phyloP scores from a whole-genome alignment of 2,113 vertebrate species.

The Potamarius usumacintae region DNA sequence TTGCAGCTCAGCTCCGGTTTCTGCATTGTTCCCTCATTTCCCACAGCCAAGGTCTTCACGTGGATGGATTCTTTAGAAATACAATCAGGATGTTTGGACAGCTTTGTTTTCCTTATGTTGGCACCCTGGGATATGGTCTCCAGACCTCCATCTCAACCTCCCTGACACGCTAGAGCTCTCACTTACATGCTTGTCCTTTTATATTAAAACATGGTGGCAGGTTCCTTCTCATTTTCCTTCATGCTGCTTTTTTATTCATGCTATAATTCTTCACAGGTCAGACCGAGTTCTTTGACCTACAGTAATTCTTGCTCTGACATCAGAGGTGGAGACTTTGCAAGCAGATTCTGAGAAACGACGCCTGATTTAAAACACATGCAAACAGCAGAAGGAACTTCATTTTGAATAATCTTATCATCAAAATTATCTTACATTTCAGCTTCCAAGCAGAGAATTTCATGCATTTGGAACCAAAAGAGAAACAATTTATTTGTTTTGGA shows the following conservation, averaged over 20 bases:
- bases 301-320: neutral
- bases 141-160: neutral
- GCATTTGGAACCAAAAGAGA: neutral
- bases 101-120: constrained; percentile 59
- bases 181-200: neutral
- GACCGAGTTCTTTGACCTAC: neutral
- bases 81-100: constrained; percentile 58
- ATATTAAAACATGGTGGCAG: neutral
- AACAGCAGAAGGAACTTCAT: neutral
- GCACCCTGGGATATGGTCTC: constrained; percentile 26
- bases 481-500: neutral
- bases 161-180: neutral
- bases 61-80: constrained; percentile 35
- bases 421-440: neutral
- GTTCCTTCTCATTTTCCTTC: neutral
- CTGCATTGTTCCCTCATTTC: neutral
- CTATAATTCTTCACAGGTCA: neutral
- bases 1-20: neutral
- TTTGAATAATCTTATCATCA: neutral
- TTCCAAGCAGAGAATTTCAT: neutral
- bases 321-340: neutral
- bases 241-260: too few relatives aligned
- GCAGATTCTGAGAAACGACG: neutral
- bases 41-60: neutral
- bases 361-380: neutral